Base-by-base conservation (phyloP, 2,888 invertebrate genomes). In the Oasisia sp. region DNA sequence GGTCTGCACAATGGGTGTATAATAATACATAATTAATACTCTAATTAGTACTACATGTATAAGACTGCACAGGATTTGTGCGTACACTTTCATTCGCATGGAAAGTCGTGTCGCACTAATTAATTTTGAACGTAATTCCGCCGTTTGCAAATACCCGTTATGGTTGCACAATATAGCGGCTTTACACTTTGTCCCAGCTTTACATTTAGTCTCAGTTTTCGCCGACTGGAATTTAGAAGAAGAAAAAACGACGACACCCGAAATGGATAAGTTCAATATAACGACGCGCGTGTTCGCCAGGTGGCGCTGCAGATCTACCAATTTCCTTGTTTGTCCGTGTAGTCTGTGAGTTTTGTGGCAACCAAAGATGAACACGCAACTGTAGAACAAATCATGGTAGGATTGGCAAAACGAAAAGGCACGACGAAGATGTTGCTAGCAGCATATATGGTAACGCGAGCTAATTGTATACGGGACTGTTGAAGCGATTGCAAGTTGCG, bases 381-480 rank as follows among this genome's bases (percentile, higher is more conserved):
- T 19, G n/a, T 74, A 74, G n/a, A 74, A 74, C 12, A 74, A 74
- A 74, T 74, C 14, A 27, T 27, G 27, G n/a, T 74, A 74, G 7
- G 27, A 27, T 0, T 74, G 19, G 27, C 74, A 74, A 74, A 74
- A 74, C 7, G 74, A 74, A 74, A 74, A 74, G 27, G 74, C 74
- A 74, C 74, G 74, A 74, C 74, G 74, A 74, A 19, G 74, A 74
- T 74, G 74, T 74, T 74, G 74, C 74, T 74, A 74, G 74, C 74
- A 56, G 56, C 38, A 38, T 38, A 38, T 38, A 50, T 50, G 50
- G 50, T 12, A 50, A 50, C 50, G 50, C 50, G 50, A 50, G 50
- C 50, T 50, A 50, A 50, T 50, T 50, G 9, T 14, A 50, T 14
- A 50, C 8, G 50, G 8, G 14, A 50, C 50, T 50, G 50, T 50